phyloP scores from a whole-genome alignment of 2,888 invertebrate species.

The Tiliacea aurago region DNA sequence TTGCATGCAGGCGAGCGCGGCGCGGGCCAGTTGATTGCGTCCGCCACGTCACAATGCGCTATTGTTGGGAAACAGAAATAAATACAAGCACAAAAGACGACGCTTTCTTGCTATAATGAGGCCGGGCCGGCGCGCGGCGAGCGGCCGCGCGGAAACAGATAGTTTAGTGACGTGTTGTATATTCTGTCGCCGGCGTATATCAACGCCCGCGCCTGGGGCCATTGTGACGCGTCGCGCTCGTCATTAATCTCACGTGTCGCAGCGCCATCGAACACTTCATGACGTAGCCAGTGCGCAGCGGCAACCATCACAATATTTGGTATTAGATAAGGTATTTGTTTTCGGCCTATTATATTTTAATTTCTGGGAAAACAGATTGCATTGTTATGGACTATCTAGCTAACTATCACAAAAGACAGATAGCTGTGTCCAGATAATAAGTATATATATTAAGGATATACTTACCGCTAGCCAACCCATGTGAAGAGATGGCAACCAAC shows the following conservation, averaged over 20 bases:
- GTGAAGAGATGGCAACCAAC: no score
- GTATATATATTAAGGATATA: no score
- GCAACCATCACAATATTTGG: neutral
- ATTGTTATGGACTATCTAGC: no score
- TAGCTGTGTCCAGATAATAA: no score
- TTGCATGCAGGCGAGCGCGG: neutral
- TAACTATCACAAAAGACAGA: no score
- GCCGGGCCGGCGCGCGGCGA: constrained; percentile 22
- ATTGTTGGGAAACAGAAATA: constrained; percentile 66
- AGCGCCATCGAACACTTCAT: neutral
- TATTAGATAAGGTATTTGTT: no score
- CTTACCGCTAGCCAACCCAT: no score
- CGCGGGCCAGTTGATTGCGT: constrained; percentile 53
- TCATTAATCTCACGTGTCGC: neutral
- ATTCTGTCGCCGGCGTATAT: constrained; percentile 13
- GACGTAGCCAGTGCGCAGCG: neutral
- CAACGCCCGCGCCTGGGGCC: constrained; percentile 8
- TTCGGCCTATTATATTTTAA: neutral
- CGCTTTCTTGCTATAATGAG: constrained; percentile 63
- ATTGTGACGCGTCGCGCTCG: neutral
- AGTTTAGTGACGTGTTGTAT: constrained; percentile 43
- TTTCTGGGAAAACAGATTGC: neutral
- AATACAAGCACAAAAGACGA: constrained; percentile 63
- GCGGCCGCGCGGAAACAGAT: constrained; percentile 46
- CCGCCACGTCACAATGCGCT: constrained; percentile 67